Evolutionary conservation across 2,113 vertebrate genomes (phyloP), one percentile per base, ranked within the genome.

Genomic region (Hemicordylus capensis): DNA sequence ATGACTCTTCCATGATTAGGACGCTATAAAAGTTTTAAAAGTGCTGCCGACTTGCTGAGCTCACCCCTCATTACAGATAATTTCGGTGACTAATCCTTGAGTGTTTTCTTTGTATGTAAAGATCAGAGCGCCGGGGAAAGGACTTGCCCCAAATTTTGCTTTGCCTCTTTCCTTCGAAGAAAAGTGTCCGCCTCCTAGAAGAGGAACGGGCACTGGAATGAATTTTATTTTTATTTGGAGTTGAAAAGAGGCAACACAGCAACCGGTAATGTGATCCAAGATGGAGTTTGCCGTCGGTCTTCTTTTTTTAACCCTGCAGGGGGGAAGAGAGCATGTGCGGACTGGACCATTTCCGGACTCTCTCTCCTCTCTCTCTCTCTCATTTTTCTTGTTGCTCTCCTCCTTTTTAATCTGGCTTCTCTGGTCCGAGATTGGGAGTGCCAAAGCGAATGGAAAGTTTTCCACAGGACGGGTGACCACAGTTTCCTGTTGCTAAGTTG

Each of bases 401-500:
- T 85, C 88, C 85, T 90, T 89, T 82, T 80, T 89, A 92, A 93
- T 89, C 83, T 66, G 83, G 63, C 89, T 92, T 90, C 91, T 91
- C 91, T 79, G 7, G 89, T 88, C 85, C 89, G 61, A 91, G 89
- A 89, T 87, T 83, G 86, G 93, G 92, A 94, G 90, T 89, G 89
- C 76, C 78, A 39, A 88, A 64, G 82, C 81, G 74, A 93, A 86
- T 93, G 90, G 91, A 84, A 94, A 91, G 37, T 90, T 92, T 88
- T 89, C 92, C 85, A 80, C 84, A 84, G 69, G 42, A 79, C 70
- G 74, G 89, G 77, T 78, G 87, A 93, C 80, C 84, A 87, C 78
- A 64, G 88, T 91, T 92, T 92, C 83, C 94, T 91, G 88, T 92
- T 96, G 93, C 91, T 95, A 93, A 1, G 89, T 93, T 93, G 84